Base-by-base conservation (phyloP, 2,113 vertebrate species). In the Brachionichthys hirsutus region DNA sequence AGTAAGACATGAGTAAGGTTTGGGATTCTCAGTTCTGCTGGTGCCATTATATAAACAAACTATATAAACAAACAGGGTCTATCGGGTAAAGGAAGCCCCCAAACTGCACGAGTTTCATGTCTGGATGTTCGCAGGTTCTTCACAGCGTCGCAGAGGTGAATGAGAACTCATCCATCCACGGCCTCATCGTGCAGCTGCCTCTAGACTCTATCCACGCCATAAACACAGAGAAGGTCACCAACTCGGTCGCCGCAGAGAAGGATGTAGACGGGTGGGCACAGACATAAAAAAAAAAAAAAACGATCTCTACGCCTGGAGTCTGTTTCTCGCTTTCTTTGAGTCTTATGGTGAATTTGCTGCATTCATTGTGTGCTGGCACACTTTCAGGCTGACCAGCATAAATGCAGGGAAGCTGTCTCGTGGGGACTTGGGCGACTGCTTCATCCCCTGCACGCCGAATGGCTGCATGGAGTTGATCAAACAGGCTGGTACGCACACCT, bases 381-480 rank as follows among this genome's bases (percentile, higher is more conserved):
- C 65, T 78, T 79, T 16, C 74, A 99, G 97, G 45, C 83, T 99
- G 80, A 99, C 94, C 50, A 95, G 94, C 72, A 88, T 96, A 78
- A 99, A 90, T 70, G 97, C 97, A 48, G 97, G 97, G 52, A 98
- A 97, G 54, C 93, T 99, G 36, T 93, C 97, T 14, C 94, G 97
- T 64, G 97, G 97, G 16, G 94, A 99, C 74, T 86, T 99, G 11
- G 89, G 86, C 2, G 91, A 95, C 86, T 99, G 96, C 79, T 98
- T 99, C 87, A 93, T 98, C 72, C 97, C 97, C 1, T 99, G 97
- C 85, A 99, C 97, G 0, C 96, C 97, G 8, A 98, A 95, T 76
- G 97, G 97, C 80, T 99, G 97, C 88, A 91, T 99, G 94, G 94
- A 98, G 81, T 92, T 99, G 47, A 98, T 99, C 91, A 93, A 83